Base-by-base conservation (phyloP, 2,113 vertebrate species). In the Terrapene triunguis region DNA sequence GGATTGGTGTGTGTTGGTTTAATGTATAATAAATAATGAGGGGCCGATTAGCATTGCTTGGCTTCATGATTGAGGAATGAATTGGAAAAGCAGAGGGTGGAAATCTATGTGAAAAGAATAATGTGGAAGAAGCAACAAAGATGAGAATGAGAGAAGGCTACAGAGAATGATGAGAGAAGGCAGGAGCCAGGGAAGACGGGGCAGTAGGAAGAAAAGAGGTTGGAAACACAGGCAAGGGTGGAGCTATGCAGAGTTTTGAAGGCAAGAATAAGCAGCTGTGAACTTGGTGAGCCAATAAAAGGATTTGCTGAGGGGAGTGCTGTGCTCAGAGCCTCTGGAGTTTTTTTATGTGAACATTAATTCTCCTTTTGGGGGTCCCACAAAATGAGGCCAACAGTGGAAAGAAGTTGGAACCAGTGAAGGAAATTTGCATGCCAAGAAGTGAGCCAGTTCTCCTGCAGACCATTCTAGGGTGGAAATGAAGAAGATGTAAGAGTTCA, bases 21-120 rank as follows among this genome's bases (percentile, higher is more conserved):
- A 95, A 95, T 93, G 96, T 80, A 89, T 81, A 95, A 96, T 96
- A 96, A 97, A 95, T 69, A 69, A 69, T 89, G 95, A 96, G 94
- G 83, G 90, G 90, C 96, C 96, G 94, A 95, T 95, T 85, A 97
- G 95, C n/a, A 88, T 96, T 97, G 94, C 96, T 93, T 94, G 96
- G 95, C 92, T 96, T 94, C 57, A 12, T 76, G 97, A 96, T 93
- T 2, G 42, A 80, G 74, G 91, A 1, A 6, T 96, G 94, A 96
- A 96, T 92, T 94, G 86, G 80, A 89, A 72, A 94, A 62, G 88
- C 89, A 85, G 57, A 72, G 57, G 2, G 84, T 93, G 94, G 95
- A 62, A 69, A n/a, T 69, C 16, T 8, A 38, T 29, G 29, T 29
- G 25, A 32, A 89, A 94, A 97, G 94, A 94, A 76, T 9, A 1